Evolutionary conservation across 2,797 vertebrate genomes (phyloP), one percentile per base, ranked within the genome.

Genomic region (Octomys mimax): DNA sequence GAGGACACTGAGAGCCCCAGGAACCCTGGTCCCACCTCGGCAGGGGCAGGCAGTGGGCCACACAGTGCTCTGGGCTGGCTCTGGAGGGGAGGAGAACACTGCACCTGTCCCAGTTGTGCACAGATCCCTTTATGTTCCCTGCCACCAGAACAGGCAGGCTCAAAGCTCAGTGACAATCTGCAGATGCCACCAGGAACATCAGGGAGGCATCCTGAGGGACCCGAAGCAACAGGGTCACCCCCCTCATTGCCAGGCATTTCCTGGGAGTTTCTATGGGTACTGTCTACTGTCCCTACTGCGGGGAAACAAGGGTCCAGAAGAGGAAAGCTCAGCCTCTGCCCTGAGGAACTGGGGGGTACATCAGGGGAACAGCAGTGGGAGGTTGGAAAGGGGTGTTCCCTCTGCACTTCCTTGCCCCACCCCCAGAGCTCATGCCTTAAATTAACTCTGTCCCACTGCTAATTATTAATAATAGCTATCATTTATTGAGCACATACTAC

Each of bases 381-480:
- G 84, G 75, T 36, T 73, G 62, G 66, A 82, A 77, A 95, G 62
- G 66, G 73, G 46, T 31, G 54, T 46, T 90, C 24, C 87, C 70
- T 97, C 57, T 49, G 78, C 18, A 61, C 39, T 49, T 49, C 36
- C 73, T 39, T 3, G 59, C 77, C 87, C 93, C 4, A n/a, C 36
- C 83, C 54, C 80, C 16, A 68, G 84, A 95, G 80, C 78, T 95
- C 85, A 89, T 92, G 87, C 90, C 96, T 97, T 88, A 96, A 96
- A 96, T 95, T 95, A 97, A 86, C 90, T 89, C 89, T 95, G 92
- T 66, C 90, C 96, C 85, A 95, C 96, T 94, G 95, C 92, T 97
- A 97, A 98, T 98, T 97, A 98, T 92, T 97, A 97, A 81, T 97
- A 96, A 98, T 97, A 98, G 96, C 94, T 97, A 96, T 95, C 86